Evolutionary conservation across 2,797 vertebrate genomes (phyloP).

Genomic region (Chaunax sp.): DNA sequence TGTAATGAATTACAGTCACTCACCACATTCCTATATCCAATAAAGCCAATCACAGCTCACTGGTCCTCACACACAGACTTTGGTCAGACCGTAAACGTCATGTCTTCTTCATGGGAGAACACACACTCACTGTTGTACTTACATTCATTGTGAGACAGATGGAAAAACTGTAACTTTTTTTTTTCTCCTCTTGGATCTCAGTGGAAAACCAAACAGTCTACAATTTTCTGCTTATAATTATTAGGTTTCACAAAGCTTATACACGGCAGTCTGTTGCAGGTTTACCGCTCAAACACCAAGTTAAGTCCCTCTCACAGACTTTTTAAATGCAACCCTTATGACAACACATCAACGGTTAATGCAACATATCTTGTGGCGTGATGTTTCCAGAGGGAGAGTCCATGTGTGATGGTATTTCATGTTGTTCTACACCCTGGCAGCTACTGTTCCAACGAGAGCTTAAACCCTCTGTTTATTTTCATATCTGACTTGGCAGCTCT

Average conservation of each 20-base stretch:
- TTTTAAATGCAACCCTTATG: conserved; percentile 72
- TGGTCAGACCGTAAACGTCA: conserved; percentile 67
- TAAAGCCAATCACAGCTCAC: conserved; percentile 42
- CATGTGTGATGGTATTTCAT: conserved; percentile 51
- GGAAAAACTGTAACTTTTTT: conserved; percentile 73
- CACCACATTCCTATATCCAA: conserved; percentile 52
- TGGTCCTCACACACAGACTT: conserved; percentile 39
- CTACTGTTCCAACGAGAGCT: conserved; percentile 63
- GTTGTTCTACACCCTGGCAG: conserved; percentile 64
- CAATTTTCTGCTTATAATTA: conserved; percentile 84
- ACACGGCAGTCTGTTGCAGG: conserved; percentile 79
- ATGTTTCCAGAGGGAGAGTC: conserved; percentile 57
- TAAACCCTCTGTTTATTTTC: conserved; percentile 65
- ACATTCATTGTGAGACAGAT: conserved; percentile 72
- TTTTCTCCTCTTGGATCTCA: conserved; percentile 56
- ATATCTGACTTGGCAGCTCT: conserved; percentile 33
- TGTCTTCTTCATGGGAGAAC: conserved; percentile 70
- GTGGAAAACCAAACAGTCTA: conserved; percentile 80
- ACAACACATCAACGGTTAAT: conserved; percentile 65
- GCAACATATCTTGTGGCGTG: conserved; percentile 63
- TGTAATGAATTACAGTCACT: conserved; percentile 31
- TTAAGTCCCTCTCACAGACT: conserved; percentile 68
- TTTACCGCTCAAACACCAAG: conserved; percentile 78
- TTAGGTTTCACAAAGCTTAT: conserved; percentile 78
- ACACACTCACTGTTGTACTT: conserved; percentile 71